Base-by-base conservation (phyloP, 2,888 invertebrate species). In the Melinaea menophilus region DNA sequence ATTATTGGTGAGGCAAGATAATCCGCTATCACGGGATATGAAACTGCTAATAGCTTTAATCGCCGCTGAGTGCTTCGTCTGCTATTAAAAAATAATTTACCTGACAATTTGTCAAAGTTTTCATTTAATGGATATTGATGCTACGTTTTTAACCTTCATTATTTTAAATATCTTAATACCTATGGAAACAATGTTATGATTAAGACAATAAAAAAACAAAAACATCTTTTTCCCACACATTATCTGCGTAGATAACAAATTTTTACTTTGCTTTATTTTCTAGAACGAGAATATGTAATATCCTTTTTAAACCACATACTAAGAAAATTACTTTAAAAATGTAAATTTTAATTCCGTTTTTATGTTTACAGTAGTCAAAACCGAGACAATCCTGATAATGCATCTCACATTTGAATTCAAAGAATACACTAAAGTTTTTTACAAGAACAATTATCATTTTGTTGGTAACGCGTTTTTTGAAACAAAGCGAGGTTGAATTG, bases 401-500 rank as follows among this genome's bases (percentile, higher is more conserved):
- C 51, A 51, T 51, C 31, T 31, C 31, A 51, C 51, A 51, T 51
- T 51, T 51, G 51, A 31, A 31, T 51, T 22, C 7, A 31, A 31
- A 51, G 31, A 51, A 51, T 31, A 51, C 31, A 62, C 54, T 56
- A 59, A 59, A 59, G 58, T 62, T 66, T 69, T 64, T 62, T 69
- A 69, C 71, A 69, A 69, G 68, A 69, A 70, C 71, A 69, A 68
- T 71, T 68, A 67, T 66, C 58, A 62, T 69, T 66, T 65, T 69
- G 63, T 51, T 51, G 48, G 48, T 31, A 51, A 48, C n/a, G 13
- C 56, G 12, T 56, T 66, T 61, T 59, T 58, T 58, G 57, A 58
- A 62, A 70, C 68, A 66, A 67, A 70, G 65, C 63, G 57, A 13
- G 55, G 51, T 63, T 71, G 75, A 74, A 77, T 82, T 80, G 79